Evolutionary conservation across 2,113 vertebrate genomes (phyloP).

Genomic region (Uria lomvia): DNA sequence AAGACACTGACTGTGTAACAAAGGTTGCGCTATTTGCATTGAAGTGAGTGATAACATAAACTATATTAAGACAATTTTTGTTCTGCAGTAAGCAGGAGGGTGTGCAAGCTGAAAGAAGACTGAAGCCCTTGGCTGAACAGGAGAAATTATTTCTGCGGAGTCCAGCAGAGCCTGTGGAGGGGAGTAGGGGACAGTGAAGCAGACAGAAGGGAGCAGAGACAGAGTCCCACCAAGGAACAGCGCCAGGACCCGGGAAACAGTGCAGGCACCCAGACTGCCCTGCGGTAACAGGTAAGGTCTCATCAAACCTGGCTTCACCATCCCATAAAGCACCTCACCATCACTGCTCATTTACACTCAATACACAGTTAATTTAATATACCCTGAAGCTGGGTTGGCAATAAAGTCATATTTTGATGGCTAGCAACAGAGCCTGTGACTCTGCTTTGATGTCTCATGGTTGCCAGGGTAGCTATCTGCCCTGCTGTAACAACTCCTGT

Average conservation of each 20-base stretch:
- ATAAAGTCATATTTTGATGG: not conserved
- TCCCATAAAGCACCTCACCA: not conserved
- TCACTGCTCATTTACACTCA: not conserved
- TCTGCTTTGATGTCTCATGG: not conserved
- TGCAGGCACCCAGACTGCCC: not conserved
- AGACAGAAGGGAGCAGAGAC: not conserved
- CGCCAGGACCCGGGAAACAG: fast-evolving
- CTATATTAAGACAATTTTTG: not conserved
- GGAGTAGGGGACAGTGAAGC: fast-evolving
- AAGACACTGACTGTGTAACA: not conserved
- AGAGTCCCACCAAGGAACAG: not conserved
- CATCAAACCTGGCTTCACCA: not conserved
- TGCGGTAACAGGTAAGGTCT: not conserved
- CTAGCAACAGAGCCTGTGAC: not conserved
- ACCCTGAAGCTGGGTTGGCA: not conserved
- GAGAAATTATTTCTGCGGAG: not conserved
- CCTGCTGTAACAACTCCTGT: not conserved
- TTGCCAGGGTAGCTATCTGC: not conserved
- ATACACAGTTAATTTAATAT: not conserved
- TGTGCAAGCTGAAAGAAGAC: not conserved
- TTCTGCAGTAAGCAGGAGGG: not conserved
- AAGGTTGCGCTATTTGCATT: not conserved
- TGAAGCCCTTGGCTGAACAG: not conserved
- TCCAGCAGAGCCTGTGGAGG: not conserved
- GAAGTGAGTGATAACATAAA: not conserved